These are phyloP conservation scores for Drosophila ogumai DNA, from an alignment of 1,140 invertebrate species.

Conservation along the genomic window DNA sequence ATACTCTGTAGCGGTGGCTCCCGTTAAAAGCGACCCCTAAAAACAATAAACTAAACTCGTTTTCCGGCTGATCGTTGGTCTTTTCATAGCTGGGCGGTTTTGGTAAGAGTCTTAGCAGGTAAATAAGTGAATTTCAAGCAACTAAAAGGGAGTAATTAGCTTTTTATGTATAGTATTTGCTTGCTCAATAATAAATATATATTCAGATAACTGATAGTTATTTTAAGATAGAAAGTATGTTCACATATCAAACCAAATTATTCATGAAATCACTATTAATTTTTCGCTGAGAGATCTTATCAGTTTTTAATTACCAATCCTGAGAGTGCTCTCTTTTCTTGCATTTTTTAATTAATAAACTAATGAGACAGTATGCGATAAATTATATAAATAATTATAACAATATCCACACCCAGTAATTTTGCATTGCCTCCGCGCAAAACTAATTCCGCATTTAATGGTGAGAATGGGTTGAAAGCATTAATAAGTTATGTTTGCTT, in stretches of 20 bases:
- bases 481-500: constrained; percentile 36
- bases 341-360: constrained; percentile 14
- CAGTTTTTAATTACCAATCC: neutral
- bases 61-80: constrained; percentile 25
- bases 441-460: constrained; percentile 31
- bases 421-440: constrained; percentile 15
- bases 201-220: neutral
- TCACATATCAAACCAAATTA: neutral
- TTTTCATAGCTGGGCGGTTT: constrained; percentile 41
- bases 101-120: constrained; percentile 4
- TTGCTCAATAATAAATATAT: neutral
- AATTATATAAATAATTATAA: constrained; percentile 22
- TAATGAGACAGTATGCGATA: constrained; percentile 15
- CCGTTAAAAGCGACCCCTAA: constrained; percentile 39
- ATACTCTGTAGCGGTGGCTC: constrained; percentile 39
- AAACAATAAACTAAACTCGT: constrained; percentile 46
- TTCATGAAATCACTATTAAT: neutral
- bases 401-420: constrained; percentile 16
- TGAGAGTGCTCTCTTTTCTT: neutral
- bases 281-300: neutral
- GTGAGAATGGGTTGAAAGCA: constrained; percentile 40
- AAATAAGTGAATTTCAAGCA: constrained; percentile 1
- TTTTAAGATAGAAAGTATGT: neutral
- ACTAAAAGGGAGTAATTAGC: neutral
- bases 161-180: too few species aligned